A percentile compares a stretch with the other conserved stretches of the same genome.
Evolutionary conservation across 2,888 invertebrate genomes (phyloP).

Genomic region (Cephus nigrinus): DNA sequence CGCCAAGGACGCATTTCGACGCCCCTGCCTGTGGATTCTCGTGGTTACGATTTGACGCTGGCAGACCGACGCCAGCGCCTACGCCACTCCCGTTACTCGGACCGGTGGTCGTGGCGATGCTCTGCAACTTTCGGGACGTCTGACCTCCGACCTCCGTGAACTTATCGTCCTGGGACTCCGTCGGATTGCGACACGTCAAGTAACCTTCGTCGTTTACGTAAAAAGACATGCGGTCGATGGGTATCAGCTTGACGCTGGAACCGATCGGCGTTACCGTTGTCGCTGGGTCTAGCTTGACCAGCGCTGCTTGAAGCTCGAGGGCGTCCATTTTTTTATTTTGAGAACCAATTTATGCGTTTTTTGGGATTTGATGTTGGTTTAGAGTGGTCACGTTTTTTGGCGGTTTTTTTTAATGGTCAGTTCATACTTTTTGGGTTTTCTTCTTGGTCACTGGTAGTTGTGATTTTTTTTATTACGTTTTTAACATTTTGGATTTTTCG

Average conservation of each 20-base stretch:
- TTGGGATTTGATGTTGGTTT: background rate
- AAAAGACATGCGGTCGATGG: constrained; percentile 35
- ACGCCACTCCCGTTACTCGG: constrained; percentile 10
- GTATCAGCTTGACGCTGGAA: constrained; percentile 49
- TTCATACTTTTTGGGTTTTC: background rate
- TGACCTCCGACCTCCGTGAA: constrained; percentile 2
- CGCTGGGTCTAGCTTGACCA: constrained; percentile 62
- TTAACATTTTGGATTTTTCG: too few relatives aligned
- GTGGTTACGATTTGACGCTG: constrained; percentile 30
- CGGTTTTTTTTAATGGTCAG: too few relatives aligned
- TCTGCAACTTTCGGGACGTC: background rate
- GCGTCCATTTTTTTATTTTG: constrained; percentile 52
- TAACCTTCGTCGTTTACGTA: constrained; percentile 47
- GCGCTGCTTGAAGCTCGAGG: constrained; percentile 59
- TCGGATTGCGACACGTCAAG: constrained; percentile 38
- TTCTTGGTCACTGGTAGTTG: background rate
- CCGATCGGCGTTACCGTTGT: constrained; percentile 63
- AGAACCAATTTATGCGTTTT: background rate
- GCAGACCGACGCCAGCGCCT: constrained; percentile 12
- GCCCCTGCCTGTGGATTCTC: constrained; percentile 28
- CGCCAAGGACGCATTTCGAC: constrained; percentile 33
- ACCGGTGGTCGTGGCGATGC: background rate
- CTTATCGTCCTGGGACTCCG: constrained; percentile 27
- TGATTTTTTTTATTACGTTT: too few relatives aligned
- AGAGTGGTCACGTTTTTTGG: too few relatives aligned